phyloP scores from a whole-genome alignment of 1,140 invertebrate species.

The Drosophila mauritiana region DNA sequence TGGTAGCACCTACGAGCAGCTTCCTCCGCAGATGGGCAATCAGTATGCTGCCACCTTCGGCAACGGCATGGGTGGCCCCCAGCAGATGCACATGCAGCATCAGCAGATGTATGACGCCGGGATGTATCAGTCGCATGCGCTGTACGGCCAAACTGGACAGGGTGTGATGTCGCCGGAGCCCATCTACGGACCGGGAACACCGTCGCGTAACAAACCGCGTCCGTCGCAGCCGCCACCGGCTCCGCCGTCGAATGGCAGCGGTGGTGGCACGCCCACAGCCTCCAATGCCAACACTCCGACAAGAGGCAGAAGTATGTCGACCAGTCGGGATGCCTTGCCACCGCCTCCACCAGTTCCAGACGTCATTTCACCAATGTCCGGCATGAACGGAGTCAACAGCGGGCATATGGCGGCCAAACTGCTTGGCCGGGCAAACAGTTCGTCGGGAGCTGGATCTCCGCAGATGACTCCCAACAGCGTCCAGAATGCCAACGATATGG shows the following conservation, averaged over 20 bases:
- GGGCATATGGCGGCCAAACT: conserved; percentile 84
- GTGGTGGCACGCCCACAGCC: conserved; percentile 89
- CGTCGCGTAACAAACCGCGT: conserved; percentile 87
- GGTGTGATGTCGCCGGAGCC: conserved; percentile 85
- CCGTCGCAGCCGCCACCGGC: conserved; percentile 95
- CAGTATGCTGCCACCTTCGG: conserved; percentile 69
- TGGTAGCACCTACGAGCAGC: conserved; percentile 82
- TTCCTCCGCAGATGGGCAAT: conserved; percentile 65
- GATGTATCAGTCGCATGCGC: conserved; percentile 80
- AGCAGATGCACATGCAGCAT: conserved; percentile 68
- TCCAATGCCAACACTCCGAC: conserved; percentile 89
- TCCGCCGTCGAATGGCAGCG: conserved; percentile 89
- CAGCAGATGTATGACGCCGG: conserved; percentile 78
- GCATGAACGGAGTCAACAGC: conserved; percentile 67
- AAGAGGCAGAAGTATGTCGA: conserved; percentile 88
- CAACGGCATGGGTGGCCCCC: conserved; percentile 73
- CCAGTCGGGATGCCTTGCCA: conserved; percentile 89
- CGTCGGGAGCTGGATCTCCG: conserved; percentile 82
- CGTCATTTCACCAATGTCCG: conserved; percentile 83
- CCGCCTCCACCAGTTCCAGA: conserved; percentile 95
- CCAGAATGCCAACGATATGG: conserved; percentile 79
- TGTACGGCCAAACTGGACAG: conserved; percentile 84
- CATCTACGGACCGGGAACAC: conserved; percentile 86
- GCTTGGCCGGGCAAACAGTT: conserved; percentile 84
- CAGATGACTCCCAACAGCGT: conserved; percentile 76